These are phyloP conservation scores for Zeus faber DNA, from an alignment of 2,113 vertebrate genomes.

Conservation along the genomic window DNA sequence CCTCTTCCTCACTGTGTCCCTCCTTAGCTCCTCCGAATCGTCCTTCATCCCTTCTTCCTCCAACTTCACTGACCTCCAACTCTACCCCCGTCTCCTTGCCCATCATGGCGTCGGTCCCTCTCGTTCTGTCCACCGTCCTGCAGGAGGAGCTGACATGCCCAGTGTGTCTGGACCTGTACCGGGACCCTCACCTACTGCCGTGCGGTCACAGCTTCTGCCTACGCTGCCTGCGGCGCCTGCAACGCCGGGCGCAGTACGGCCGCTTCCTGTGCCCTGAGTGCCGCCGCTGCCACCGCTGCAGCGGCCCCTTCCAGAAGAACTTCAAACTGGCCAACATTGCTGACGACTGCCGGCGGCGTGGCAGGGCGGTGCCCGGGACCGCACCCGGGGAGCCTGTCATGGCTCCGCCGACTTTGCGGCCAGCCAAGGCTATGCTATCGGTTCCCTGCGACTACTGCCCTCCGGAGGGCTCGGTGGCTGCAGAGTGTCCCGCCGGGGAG, in stretches of 20 bases:
- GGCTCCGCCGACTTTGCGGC: not conserved
- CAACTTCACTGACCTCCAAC: not conserved
- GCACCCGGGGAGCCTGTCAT: conserved; percentile 24
- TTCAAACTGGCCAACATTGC: conserved; percentile 76
- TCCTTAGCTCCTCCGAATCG: not conserved
- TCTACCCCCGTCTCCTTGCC: not conserved
- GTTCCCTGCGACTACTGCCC: conserved; percentile 73
- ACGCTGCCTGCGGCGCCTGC: conserved; percentile 62
- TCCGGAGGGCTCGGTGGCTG: not conserved
- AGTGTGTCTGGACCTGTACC: conserved; percentile 72
- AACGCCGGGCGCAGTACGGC: conserved; percentile 41
- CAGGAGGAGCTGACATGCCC: conserved; percentile 76
- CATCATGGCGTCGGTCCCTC: conserved; percentile 52
- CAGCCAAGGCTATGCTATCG: not conserved
- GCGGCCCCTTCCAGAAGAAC: conserved; percentile 63
- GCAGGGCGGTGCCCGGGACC: not conserved
- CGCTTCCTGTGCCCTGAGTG: conserved; percentile 74
- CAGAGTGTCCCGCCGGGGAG: not conserved
- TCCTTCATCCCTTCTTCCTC: no score
- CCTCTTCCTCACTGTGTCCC: not conserved
- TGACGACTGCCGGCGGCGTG: conserved; percentile 52
- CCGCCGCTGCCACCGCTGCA: conserved; percentile 53
- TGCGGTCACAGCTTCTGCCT: conserved; percentile 78
- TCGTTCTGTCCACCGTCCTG: conserved; percentile 52
- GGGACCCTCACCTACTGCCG: conserved; percentile 66